These are phyloP conservation scores for Vanessa tameamea DNA, from an alignment of 1,140 invertebrate species.

Conservation along the genomic window DNA sequence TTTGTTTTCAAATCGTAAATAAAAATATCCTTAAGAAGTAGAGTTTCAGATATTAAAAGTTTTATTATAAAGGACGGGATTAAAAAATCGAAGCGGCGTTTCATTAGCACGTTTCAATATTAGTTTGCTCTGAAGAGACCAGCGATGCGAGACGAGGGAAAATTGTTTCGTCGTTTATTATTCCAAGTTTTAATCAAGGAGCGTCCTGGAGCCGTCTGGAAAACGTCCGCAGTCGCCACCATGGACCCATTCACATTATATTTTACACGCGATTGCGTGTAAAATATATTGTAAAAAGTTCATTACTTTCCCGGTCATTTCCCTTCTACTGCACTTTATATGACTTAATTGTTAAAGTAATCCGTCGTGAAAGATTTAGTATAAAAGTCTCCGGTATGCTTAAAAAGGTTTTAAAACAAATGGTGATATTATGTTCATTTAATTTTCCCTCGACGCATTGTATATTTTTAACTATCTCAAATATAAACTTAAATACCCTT, in stretches of 20 bases:
- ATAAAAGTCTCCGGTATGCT: neutral
- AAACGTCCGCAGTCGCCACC: slow-evolving; percentile 52
- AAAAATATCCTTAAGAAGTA: slow-evolving; percentile 20
- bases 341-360: slow-evolving; percentile 14
- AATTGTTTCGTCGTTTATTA: slow-evolving; percentile 77
- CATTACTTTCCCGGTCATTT: slow-evolving; percentile 37
- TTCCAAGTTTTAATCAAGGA: slow-evolving; percentile 77
- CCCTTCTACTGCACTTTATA: slow-evolving; percentile 36
- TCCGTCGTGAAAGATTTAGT: slow-evolving; percentile 7
- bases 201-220: slow-evolving; percentile 56
- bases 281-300: slow-evolving; percentile 55
- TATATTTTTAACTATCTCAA: too few relatives aligned
- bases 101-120: slow-evolving; percentile 64
- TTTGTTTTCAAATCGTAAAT: slow-evolving; percentile 23
- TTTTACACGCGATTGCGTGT: too few relatives aligned
- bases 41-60: slow-evolving; percentile 31
- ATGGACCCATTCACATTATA: slow-evolving; percentile 56
- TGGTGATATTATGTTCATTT: neutral
- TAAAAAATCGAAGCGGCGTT: slow-evolving; percentile 51
- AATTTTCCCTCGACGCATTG: neutral
- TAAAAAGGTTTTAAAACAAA: neutral
- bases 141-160: slow-evolving; percentile 54
- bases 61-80: slow-evolving; percentile 37
- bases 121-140: slow-evolving; percentile 57
- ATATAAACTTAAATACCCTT: too few relatives aligned